phyloP scores from a whole-genome alignment of 2,888 invertebrate genomes.

The Drosophila histrio region DNA sequence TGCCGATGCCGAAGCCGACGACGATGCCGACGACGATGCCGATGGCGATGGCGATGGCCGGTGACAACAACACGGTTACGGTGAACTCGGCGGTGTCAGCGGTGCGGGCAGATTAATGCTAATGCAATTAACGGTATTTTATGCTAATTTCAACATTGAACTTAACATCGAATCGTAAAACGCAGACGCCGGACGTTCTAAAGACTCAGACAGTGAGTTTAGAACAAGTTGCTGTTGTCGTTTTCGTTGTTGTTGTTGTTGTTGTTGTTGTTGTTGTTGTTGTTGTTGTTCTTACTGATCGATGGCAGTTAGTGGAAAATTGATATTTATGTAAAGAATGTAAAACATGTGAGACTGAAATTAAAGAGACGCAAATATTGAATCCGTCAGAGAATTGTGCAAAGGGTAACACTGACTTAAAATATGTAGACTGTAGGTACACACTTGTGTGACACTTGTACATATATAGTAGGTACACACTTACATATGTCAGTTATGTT shows the following conservation, averaged over 20 bases:
- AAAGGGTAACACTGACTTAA: constrained; percentile 14
- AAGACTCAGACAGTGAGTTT: constrained; percentile 41
- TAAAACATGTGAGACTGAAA: constrained; percentile 21
- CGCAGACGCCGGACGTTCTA: constrained; percentile 55
- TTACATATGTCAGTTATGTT: too few relatives aligned
- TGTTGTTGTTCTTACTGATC: constrained; percentile 2
- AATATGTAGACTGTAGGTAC: too few relatives aligned
- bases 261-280: constrained; percentile 1
- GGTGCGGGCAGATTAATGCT: constrained; percentile 65
- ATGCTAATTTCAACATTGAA: constrained; percentile 83
- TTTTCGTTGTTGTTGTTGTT: constrained; percentile 8
- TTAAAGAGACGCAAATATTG: constrained; percentile 1
- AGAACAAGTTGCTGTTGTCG: constrained; percentile 53
- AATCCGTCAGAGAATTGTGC: background rate
- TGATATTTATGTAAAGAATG: constrained; percentile 64
- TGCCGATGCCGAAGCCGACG: background rate
- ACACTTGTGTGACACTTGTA: too few relatives aligned
- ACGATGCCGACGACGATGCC: background rate
- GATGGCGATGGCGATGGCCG: too few relatives aligned
- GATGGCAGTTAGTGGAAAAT: constrained; percentile 48
- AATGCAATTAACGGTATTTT: constrained; percentile 82
- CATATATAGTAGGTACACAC: too few relatives aligned
- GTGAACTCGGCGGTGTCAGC: background rate
- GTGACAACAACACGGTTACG: background rate
- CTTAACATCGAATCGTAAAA: constrained; percentile 75